Base-by-base conservation (phyloP, 2,113 vertebrate species). In the Epinephelus cyanopodus region DNA sequence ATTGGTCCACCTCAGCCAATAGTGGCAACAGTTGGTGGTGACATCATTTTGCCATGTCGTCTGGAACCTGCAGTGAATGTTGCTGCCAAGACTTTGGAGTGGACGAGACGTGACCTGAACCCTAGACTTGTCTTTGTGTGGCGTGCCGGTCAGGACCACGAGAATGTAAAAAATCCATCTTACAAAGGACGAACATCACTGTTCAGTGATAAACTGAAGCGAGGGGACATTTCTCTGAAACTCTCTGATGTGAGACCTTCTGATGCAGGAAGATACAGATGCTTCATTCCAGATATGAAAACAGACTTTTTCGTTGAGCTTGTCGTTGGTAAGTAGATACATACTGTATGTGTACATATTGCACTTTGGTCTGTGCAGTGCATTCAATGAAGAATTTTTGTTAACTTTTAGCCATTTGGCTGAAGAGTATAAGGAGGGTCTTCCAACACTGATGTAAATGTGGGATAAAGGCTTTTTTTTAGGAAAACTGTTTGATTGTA, bases 151-250 rank as follows among this genome's bases (percentile, higher is more conserved):
- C 19, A 7, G 52, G 17, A 42, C 42, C 3, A 2, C 2, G 10
- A 11, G 1, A 0, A 42, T 10, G 3, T 0, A 11, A 42, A 42
- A 42, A 1, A 42, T 42, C 42, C 2, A 42, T 42, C 52, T 1
- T 53, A 53, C 18, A 5, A 21, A 19, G 18, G 52, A 21, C 6
- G 52, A 21, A 53, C 52, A 5, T 53, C 52, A 21, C 4, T 53
- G 52, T 53, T 53, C 50, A 18, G 1, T 53, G 18, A 53, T 21
- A 19, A 53, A 53, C 52, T 19, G 5, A 8, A 53, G 52, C 6
- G 4, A 8, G 52, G 52, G 21, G 8, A 53, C 19, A 53, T 54
- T 3, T 54, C 53, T n/a, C 53, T 54, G 53, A 54, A 54, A n/a
- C 53, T 54, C 53, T 54, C 53, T 19, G 6, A n/a, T 2, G 53